These are phyloP conservation scores for Drosophila koepferae DNA, from an alignment of 2,888 invertebrate species.

Conservation along the genomic window DNA sequence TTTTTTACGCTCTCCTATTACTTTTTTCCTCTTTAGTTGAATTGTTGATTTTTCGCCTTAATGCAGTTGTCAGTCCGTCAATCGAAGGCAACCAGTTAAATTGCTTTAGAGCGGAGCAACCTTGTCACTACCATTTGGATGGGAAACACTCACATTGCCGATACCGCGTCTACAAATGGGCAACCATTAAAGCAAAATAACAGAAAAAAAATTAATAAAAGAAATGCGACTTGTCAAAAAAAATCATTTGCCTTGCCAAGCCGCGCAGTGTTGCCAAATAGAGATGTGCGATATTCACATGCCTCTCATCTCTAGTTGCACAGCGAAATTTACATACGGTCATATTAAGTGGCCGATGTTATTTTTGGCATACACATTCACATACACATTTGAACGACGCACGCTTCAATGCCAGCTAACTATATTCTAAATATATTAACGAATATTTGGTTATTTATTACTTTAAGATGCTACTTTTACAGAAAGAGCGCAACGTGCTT, in stretches of 20 bases:
- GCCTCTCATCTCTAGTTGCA: slow-evolving; percentile 44
- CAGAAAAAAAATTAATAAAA: slow-evolving; percentile 17
- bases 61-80: slow-evolving; percentile 35
- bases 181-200: slow-evolving; percentile 10
- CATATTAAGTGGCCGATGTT: slow-evolving; percentile 53
- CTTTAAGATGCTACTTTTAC: neutral
- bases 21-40: slow-evolving; percentile 13
- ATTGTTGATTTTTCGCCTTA: slow-evolving; percentile 41
- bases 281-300: slow-evolving; percentile 54
- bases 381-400: neutral
- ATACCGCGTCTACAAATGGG: slow-evolving; percentile 28
- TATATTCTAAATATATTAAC: slow-evolving; percentile 1
- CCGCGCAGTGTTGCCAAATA: slow-evolving; percentile 56
- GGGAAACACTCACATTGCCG: slow-evolving; percentile 26
- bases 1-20: slow-evolving; percentile 3
- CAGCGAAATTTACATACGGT: slow-evolving; percentile 26
- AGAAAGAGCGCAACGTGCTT: neutral
- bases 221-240: slow-evolving; percentile 50
- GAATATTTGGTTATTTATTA: neutral
- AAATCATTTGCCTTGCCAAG: slow-evolving; percentile 51
- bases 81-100: slow-evolving; percentile 38
- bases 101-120: slow-evolving; percentile 35
- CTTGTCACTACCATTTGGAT: slow-evolving; percentile 36
- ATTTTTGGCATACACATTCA: slow-evolving; percentile 45
- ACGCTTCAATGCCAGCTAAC: neutral